A percentile compares a stretch with the other conserved stretches of the same genome.
These are phyloP conservation scores for Corvus moneduloides DNA, from an alignment of 2,113 vertebrate species.

Conservation along the genomic window DNA sequence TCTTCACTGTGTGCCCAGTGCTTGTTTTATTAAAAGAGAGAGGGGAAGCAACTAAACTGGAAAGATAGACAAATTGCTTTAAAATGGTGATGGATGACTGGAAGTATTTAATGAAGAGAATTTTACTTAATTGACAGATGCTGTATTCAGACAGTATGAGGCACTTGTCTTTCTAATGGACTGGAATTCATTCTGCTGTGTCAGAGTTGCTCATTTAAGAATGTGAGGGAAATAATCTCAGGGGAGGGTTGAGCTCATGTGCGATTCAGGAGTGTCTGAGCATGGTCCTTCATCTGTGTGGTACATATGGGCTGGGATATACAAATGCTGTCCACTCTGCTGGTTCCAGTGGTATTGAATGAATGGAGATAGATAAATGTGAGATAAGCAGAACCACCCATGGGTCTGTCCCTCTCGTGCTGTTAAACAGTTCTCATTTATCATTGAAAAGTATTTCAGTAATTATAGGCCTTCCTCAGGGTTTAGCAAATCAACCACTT, in stretches of 20 bases:
- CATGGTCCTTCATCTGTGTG: neutral
- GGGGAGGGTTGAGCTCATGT: neutral
- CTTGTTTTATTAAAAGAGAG: neutral
- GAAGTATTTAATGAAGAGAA: neutral
- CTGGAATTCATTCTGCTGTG: neutral
- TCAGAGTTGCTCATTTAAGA: neutral
- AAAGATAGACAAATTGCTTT: neutral
- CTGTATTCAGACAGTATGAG: neutral
- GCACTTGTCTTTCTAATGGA: neutral
- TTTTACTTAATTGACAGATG: neutral
- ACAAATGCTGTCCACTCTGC: neutral
- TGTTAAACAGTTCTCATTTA: neutral
- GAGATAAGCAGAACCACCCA: neutral
- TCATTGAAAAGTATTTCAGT: neutral
- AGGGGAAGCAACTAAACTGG: neutral
- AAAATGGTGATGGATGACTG: neutral
- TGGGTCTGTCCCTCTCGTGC: neutral
- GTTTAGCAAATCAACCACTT: neutral
- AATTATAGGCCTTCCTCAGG: neutral
- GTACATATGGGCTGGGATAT: neutral
- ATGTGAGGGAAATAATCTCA: neutral
- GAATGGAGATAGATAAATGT: neutral
- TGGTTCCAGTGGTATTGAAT: neutral
- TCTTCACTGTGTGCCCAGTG: neutral
- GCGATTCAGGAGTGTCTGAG: neutral